Base-by-base conservation (phyloP, 2,797 vertebrate species). In the Gallinago nigripennis region DNA sequence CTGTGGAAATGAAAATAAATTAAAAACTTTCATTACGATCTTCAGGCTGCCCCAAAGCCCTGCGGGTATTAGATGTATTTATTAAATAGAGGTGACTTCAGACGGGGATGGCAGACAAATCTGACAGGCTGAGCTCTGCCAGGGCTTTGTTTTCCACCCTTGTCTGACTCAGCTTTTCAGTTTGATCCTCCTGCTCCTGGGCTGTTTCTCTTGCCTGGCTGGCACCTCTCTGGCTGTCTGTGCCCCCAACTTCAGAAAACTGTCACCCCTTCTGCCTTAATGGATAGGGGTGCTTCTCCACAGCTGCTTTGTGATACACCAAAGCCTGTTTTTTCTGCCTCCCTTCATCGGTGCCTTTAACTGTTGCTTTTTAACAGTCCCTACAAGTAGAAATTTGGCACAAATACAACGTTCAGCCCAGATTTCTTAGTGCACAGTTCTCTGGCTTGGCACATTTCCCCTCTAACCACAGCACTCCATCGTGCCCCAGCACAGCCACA, bases 151-250 rank as follows among this genome's bases (percentile, higher is more conserved):
- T 81, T 92, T 93, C 65, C 15, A 6, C 86, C 54, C 82, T 83
- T 81, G 69, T 63, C 89, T 95, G 91, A 94, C 79, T 92, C 91
- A 94, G 92, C 89, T 91, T 91, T 92, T 93, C 60, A 65, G 11
- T 65, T 23, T 72, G 79, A 72, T 81, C 87, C 43, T 87, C 8
- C 78, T 81, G 80, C 39, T 92, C 61, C 72, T 76, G 66, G 46
- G 50, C 71, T 87, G 35, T 45, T 56, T 18, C 24, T 35, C 71
- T 73, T 65, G 60, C 63, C 81, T 3, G 7, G 66, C 69, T 93
- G 71, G 90, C 79, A 92, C 84, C 64, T 92, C 77, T 61, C 27
- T 12, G 7, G 28, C 41, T 79, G 7, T 17, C 76, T 66, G 53
- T 57, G 23, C 30, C 24, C 48, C 15, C 2, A 2, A 1, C 53